A percentile compares a stretch with the other conserved stretches of the same genome.
Conservation (phyloP, 35 echinoderm and acorn worm species). For the Acanthaster planci region DNA sequence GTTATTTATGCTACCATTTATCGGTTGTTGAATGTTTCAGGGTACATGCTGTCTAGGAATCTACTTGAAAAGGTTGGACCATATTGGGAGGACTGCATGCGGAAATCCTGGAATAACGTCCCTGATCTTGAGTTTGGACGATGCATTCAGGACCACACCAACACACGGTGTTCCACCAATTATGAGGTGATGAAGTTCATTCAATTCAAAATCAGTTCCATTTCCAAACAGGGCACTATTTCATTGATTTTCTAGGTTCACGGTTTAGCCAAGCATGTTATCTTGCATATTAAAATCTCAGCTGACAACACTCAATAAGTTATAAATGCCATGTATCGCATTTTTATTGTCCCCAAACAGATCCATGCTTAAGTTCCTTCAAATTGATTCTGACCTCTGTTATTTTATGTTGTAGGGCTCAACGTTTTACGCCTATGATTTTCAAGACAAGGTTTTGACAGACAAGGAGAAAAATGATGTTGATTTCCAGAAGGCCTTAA, state of each 20-base stretch:
- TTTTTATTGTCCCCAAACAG: too few relatives aligned
- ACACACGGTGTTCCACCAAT: constrained; percentile 58
- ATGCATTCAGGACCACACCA: constrained; percentile 79
- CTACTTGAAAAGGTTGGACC: constrained; percentile 73
- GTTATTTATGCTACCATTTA: too few relatives aligned
- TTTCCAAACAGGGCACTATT: too few relatives aligned
- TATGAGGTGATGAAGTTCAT: constrained; percentile 56
- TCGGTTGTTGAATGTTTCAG: constrained; percentile 37
- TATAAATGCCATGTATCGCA: too few relatives aligned
- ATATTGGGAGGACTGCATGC: constrained; percentile 78
- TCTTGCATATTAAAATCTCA: too few relatives aligned
- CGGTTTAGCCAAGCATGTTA: too few relatives aligned
- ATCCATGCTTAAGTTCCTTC: neutral
- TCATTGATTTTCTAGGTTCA: too few relatives aligned
- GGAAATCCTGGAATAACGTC: constrained; percentile 75
- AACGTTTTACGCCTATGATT: constrained; percentile 74
- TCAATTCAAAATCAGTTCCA: too few relatives aligned
- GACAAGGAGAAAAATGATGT: constrained; percentile 65
- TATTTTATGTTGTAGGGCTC: constrained; percentile 58
- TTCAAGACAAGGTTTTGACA: constrained; percentile 78
- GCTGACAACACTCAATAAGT: too few relatives aligned
- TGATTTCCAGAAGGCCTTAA: constrained; percentile 58
- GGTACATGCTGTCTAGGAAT: constrained; percentile 89
- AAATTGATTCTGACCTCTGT: neutral
- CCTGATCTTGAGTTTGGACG: constrained; percentile 81